Evolutionary conservation across 2,797 vertebrate species (phyloP), one percentile per base, ranked within the genome.

Genomic region (Sternotherus odoratus): DNA sequence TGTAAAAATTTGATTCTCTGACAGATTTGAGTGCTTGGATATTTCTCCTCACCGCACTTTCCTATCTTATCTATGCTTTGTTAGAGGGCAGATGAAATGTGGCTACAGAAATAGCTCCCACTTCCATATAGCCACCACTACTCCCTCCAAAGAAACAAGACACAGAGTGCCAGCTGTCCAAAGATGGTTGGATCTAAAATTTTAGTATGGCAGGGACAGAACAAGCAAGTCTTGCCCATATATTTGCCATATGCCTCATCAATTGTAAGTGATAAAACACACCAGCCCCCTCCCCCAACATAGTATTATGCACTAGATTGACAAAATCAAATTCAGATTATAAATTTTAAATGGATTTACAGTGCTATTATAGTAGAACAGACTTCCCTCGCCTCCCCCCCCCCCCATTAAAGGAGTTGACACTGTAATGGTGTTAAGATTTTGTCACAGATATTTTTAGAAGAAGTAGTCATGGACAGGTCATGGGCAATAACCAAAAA

Each of bases 1-100:
- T 86, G 51, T n/a, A 26, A 93, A 93, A 95, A 89, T 53, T 79
- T 87, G 92, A 95, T 53, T 28, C 28, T 80, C 24, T 88, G 77
- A 36, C 86, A 96, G 83, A 15, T 66, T 93, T 74, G 7, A 89
- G 36, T 53, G 83, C 30, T 75, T 83, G 87, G 89, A 8, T 79
- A 96, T 89, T 95, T 92, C 87, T 89, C 79, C 87, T 79, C 66
- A 92, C 63, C 79, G 54, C 90, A 89, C 92, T 87, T 93, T 92
- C 93, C 90, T 92, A 95, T 12, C 0, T 86, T 94, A 90, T 94
- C 94, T 95, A 91, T 88, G 66, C 91, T 95, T 84, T 30, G 26
- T 75, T 75, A 75, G 43, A 48, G 43, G 43, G 12, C 72, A 74
- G 72, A 74, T 46, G 69, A 74, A 46, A 74, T 28, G 24, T 46